Percentiles rank a stretch among this genome's conserved stretches.
These are phyloP conservation scores for Drosophila melanogaster DNA, from an alignment of 1,140 invertebrate species.

Conservation along the genomic window DNA sequence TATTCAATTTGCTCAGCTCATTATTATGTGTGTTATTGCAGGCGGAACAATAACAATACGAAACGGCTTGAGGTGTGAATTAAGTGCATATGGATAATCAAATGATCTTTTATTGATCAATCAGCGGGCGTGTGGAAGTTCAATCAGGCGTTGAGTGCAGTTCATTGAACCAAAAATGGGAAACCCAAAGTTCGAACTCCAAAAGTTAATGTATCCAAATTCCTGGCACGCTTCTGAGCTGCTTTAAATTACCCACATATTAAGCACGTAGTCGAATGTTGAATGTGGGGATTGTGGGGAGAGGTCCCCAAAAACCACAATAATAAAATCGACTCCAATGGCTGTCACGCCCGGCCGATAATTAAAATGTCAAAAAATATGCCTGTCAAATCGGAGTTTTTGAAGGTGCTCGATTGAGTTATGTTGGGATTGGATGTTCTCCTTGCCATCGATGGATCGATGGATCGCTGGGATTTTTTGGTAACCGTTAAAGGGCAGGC, in stretches of 20 bases:
- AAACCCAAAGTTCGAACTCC: slow-evolving; percentile 40
- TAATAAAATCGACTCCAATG: slow-evolving; percentile 34
- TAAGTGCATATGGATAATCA: slow-evolving; percentile 57
- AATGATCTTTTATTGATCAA: slow-evolving; percentile 65
- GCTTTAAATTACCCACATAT: slow-evolving; percentile 73
- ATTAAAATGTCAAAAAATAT: slow-evolving; percentile 76
- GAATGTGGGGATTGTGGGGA: background rate
- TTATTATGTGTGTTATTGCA: slow-evolving; percentile 34
- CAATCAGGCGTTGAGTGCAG: slow-evolving; percentile 44
- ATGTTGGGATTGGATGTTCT: slow-evolving; percentile 48
- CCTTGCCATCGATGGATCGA: slow-evolving; percentile 17
- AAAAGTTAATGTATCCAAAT: slow-evolving; percentile 40
- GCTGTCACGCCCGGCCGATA: slow-evolving; percentile 62
- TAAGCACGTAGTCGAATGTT: slow-evolving; percentile 57
- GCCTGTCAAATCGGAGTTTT: slow-evolving; percentile 51
- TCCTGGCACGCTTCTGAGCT: slow-evolving; percentile 66
- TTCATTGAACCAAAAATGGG: slow-evolving; percentile 65
- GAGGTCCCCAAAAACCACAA: slow-evolving; percentile 23
- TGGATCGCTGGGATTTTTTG: slow-evolving; percentile 19
- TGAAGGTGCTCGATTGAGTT: slow-evolving; percentile 66
- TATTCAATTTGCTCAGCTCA: slow-evolving; percentile 22
- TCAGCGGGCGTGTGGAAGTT: slow-evolving; percentile 44
- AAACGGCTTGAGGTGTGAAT: slow-evolving; percentile 53
- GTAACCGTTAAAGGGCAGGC: slow-evolving; percentile 37
- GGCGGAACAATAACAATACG: slow-evolving; percentile 25